Conservation (phyloP, 2,113 vertebrate genomes). For the Festucalex cinctus region DNA sequence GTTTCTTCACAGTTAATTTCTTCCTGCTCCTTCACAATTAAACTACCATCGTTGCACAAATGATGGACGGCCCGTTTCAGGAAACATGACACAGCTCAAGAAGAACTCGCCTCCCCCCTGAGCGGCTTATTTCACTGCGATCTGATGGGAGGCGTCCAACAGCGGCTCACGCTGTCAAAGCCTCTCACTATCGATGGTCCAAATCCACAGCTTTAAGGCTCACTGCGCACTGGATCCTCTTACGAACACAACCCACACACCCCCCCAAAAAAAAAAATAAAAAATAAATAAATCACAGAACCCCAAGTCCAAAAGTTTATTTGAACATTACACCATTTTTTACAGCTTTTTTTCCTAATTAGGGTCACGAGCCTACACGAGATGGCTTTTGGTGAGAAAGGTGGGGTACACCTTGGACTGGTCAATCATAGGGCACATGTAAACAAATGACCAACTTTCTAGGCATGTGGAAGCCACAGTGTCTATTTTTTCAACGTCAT, state of each 20-base stretch:
- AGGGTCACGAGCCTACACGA: no score
- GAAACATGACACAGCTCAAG: constrained; percentile 40
- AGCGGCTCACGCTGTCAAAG: constrained; percentile 51
- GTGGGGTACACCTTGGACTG: no score
- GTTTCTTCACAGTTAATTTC: constrained; percentile 45
- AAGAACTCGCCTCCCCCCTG: constrained; percentile 40
- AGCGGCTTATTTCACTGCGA: constrained; percentile 52
- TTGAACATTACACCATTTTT: no score
- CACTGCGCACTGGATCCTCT: constrained; percentile 24
- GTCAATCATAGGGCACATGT: no score
- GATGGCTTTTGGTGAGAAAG: no score
- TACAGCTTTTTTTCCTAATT: no score
- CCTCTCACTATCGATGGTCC: constrained; percentile 44
- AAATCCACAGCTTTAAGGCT: constrained; percentile 43
- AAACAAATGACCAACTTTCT: no score
- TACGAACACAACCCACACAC: constrained; percentile 12
- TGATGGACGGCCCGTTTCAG: constrained; percentile 37
- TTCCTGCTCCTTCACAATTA: constrained; percentile 44
- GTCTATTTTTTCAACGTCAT: no score
- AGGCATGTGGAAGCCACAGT: no score
- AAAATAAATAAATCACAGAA: not conserved
- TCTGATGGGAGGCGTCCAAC: constrained; percentile 53
- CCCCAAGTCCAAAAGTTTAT: not conserved
- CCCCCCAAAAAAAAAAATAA: no score
- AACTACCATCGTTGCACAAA: constrained; percentile 49